A percentile compares a stretch with the other conserved stretches of the same genome.
These are phyloP conservation scores for Prosapia bicincta DNA, from an alignment of 2,888 invertebrate genomes.

Conservation along the genomic window DNA sequence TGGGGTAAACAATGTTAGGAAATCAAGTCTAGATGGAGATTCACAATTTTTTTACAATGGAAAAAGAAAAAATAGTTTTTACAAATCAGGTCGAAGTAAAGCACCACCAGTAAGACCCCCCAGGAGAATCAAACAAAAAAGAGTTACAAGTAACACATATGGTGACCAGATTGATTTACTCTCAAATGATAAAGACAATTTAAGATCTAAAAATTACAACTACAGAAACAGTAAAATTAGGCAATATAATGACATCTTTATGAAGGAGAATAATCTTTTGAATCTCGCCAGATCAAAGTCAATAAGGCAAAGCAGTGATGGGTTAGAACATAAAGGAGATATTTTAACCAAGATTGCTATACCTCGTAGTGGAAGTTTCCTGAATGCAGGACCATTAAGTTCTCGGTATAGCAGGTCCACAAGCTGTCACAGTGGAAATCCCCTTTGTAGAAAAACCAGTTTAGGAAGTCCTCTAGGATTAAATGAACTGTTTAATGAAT, in stretches of 20 bases:
- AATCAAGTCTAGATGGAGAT: conserved; percentile 20
- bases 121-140: conserved; percentile 15
- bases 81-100: conserved; percentile 11
- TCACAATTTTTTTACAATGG: conserved; percentile 6
- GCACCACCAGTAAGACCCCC: conserved; percentile 22
- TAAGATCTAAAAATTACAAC: neutral
- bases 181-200: neutral
- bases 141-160: neutral
- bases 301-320: conserved; percentile 20
- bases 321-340: conserved; percentile 51
- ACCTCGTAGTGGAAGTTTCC: conserved; percentile 79
- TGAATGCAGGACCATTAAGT: conserved; percentile 66
- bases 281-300: neutral
- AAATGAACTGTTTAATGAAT: conserved; percentile 83
- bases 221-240: neutral
- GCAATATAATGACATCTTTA: neutral
- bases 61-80: neutral
- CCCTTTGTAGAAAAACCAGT: conserved; percentile 43
- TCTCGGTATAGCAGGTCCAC: conserved; percentile 28
- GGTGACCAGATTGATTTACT: neutral
- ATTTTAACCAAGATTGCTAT: conserved; percentile 82
- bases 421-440: conserved; percentile 15
- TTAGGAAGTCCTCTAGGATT: conserved; percentile 81
- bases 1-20: conserved; percentile 19
- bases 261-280: neutral